A percentile compares a stretch with the other conserved stretches of the same genome.
Conservation (phyloP, 2,113 vertebrate species). For the Nipponia nippon region DNA sequence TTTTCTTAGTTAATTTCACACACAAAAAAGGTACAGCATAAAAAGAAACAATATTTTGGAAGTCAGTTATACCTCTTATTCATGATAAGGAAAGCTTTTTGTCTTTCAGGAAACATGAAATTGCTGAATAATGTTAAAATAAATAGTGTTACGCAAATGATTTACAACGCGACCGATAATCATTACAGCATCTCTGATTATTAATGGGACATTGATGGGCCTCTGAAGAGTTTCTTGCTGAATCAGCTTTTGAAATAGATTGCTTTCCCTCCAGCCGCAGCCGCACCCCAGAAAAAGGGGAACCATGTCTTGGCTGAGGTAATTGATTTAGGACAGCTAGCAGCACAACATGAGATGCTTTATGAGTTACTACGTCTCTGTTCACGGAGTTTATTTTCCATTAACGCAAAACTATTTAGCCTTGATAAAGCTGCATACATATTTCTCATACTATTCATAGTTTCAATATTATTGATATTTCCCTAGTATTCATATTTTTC, state of each 20-base stretch:
- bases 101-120: background rate
- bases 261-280: conserved; percentile 17
- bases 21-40: background rate
- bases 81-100: background rate
- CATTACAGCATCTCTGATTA: conserved; percentile 23
- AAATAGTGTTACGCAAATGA: background rate
- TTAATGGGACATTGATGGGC: conserved; percentile 14
- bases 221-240: conserved; percentile 39
- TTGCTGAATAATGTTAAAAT: conserved; percentile 38
- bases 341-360: background rate
- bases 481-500: background rate
- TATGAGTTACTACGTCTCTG: background rate
- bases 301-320: conserved; percentile 23
- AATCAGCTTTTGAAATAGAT: conserved; percentile 65
- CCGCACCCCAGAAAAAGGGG: background rate
- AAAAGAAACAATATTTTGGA: background rate
- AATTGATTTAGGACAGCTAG: conserved; percentile 48
- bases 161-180: background rate
- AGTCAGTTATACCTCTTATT: background rate
- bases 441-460: background rate
- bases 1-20: background rate
- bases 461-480: background rate
- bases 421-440: background rate
- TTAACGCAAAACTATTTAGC: background rate
- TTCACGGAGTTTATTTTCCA: background rate